phyloP scores from a whole-genome alignment of 2,797 vertebrate species.

The Pachyuromys duprasi region DNA sequence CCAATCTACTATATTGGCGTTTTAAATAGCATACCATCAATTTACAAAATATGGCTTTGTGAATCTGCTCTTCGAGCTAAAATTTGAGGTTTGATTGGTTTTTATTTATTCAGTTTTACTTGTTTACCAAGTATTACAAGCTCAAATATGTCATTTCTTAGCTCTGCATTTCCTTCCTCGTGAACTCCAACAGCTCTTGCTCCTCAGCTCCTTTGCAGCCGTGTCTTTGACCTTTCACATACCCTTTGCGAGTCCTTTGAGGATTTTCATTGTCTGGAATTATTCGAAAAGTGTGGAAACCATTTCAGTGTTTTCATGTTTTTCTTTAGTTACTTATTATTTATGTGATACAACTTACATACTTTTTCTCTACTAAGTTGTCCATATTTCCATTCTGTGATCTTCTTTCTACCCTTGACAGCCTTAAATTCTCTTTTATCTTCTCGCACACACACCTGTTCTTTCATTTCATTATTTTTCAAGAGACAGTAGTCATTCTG shows the following conservation, averaged over 20 bases:
- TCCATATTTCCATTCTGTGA: not conserved
- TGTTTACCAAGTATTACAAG: not conserved
- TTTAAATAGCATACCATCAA: not conserved
- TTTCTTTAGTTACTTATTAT: not conserved
- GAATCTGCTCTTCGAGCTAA: not conserved
- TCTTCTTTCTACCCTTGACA: not conserved
- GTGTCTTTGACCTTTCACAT: not conserved
- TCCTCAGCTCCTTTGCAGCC: not conserved
- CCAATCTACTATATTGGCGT: not conserved
- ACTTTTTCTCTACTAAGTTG: not conserved
- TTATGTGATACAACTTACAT: not conserved
- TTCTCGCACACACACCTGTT: not conserved
- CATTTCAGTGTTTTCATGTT: not conserved
- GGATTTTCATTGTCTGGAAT: not conserved
- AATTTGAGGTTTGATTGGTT: not conserved
- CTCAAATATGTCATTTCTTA: not conserved
- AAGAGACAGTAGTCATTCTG: not conserved
- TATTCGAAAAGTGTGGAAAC: not conserved
- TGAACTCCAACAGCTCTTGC: not conserved
- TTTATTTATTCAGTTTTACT: not conserved
- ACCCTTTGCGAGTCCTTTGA: not conserved
- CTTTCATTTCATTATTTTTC: not conserved
- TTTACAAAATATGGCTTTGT: not conserved
- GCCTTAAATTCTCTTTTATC: not conserved
- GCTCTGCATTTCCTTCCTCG: not conserved